These are phyloP conservation scores for Neuroscelio doddi DNA, from an alignment of 2,888 invertebrate genomes.

Conservation along the genomic window DNA sequence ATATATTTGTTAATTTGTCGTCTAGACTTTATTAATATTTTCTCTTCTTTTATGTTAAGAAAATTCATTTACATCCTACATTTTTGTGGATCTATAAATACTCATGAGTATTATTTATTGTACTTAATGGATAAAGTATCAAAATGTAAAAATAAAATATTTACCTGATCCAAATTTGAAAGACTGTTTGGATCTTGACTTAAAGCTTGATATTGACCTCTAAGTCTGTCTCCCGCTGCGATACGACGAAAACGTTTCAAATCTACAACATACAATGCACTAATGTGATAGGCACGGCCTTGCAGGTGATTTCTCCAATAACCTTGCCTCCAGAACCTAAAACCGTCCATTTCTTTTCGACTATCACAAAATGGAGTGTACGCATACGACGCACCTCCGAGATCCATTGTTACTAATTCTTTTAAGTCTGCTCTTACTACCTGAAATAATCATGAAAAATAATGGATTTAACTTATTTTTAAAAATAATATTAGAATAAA, in stretches of 20 bases:
- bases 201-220: constrained; percentile 99
- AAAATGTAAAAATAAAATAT: constrained; percentile 12
- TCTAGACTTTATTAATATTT: no score
- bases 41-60: no score
- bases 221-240: constrained; percentile 96
- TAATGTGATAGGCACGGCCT: constrained; percentile 94
- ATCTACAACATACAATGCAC: constrained; percentile 98
- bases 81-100: no score
- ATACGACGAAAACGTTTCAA: constrained; percentile 95
- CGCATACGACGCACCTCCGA: constrained; percentile 96
- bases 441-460: constrained; percentile 75
- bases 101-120: no score
- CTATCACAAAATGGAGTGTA: constrained; percentile 99
- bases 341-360: constrained; percentile 98
- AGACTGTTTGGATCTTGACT: constrained; percentile 99
- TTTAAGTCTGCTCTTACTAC: constrained; percentile 95
- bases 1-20: no score
- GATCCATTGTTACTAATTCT: constrained; percentile 91
- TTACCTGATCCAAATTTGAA: constrained; percentile 88
- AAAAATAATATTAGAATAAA: no score
- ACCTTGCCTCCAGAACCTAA: constrained; percentile 99
- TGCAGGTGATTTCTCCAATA: constrained; percentile 99
- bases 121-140: no score
- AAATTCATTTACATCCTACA: no score
- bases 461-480: constrained; percentile 1